Base-by-base conservation (phyloP, 2,113 vertebrate species). In the Esox niger region DNA sequence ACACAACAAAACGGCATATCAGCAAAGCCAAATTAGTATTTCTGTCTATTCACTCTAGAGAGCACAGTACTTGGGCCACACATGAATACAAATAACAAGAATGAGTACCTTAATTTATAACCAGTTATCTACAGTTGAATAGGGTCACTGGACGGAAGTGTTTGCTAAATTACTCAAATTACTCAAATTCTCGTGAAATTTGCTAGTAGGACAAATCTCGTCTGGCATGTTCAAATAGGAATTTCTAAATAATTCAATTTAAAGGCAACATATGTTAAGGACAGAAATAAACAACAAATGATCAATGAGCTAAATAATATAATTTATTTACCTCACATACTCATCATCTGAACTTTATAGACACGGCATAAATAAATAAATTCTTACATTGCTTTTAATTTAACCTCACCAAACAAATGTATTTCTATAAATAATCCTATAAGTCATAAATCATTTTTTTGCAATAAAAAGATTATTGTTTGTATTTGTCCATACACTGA, bases 401-500 rank as follows among this genome's bases (percentile, higher is more conserved):
- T 79, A 57, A 78, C 78, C 70, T 79, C 73, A 91, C 90, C 80
- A 88, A 89, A 90, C 88, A 60, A 55, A 71, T 64, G 58, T n/a
- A 88, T 89, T 90, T 90, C 64, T 64, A 89, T 77, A n/a, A n/a
- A n/a, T n/a, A n/a, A n/a, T n/a, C n/a, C n/a, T n/a, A n/a, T n/a
- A n/a, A n/a, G n/a, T n/a, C n/a, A n/a, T n/a, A n/a, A n/a, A n/a
- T n/a, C n/a, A n/a, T n/a, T n/a, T n/a, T 78, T 84, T 83, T 64
- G 80, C 79, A 81, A 86, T 92, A 85, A 90, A 88, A 90, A n/a
- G n/a, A n/a, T n/a, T 91, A 83, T 86, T 86, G 87, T 87, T 82
- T 89, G 75, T 74, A 88, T 88, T 81, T 77, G 32, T 69, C 76
- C 59, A 62, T 80, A 65, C 77, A 17, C 4, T 73, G 20, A 67